Conservation (phyloP, 1,140 invertebrate species). For the Drosophila persimilis region DNA sequence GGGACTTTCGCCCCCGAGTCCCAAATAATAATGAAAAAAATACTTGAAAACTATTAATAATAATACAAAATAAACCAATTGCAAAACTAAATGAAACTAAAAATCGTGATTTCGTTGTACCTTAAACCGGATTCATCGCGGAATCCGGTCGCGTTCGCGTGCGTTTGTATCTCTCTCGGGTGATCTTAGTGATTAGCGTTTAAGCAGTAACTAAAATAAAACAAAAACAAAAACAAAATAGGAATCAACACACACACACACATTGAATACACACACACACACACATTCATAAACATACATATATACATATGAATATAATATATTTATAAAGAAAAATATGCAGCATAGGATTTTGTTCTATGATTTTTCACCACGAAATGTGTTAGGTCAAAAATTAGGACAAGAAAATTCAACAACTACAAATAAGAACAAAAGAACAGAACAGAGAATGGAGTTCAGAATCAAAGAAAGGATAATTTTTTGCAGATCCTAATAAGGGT, state of each 20-base stretch:
- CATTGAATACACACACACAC: slow-evolving; percentile 37
- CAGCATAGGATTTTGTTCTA: slow-evolving; percentile 54
- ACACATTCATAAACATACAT: slow-evolving; percentile 43
- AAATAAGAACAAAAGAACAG: slow-evolving; percentile 11
- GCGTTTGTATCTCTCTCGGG: slow-evolving; percentile 83
- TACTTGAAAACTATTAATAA: slow-evolving; percentile 39
- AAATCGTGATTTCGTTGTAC: slow-evolving; percentile 83
- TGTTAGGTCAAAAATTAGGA: slow-evolving; percentile 53
- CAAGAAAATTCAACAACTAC: slow-evolving; percentile 21
- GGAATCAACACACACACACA: slow-evolving; percentile 39
- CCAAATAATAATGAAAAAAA: slow-evolving; percentile 69
- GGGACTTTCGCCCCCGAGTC: slow-evolving; percentile 81
- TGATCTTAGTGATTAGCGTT: slow-evolving; percentile 82
- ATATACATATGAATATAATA: slow-evolving; percentile 49
- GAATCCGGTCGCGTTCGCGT: slow-evolving; percentile 83
- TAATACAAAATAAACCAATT: slow-evolving; percentile 37
- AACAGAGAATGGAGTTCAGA: slow-evolving; percentile 8
- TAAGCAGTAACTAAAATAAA: slow-evolving; percentile 64
- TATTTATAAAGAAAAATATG: slow-evolving; percentile 41
- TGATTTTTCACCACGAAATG: slow-evolving; percentile 34
- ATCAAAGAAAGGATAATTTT: slow-evolving; percentile 17
- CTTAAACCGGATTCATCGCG: slow-evolving; percentile 83
- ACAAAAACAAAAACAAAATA: slow-evolving; percentile 18
- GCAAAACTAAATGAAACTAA: slow-evolving; percentile 59
- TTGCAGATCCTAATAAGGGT: slow-evolving; percentile 2